phyloP scores from a whole-genome alignment of 2,797 vertebrate genomes.

The Xerus rutilus region DNA sequence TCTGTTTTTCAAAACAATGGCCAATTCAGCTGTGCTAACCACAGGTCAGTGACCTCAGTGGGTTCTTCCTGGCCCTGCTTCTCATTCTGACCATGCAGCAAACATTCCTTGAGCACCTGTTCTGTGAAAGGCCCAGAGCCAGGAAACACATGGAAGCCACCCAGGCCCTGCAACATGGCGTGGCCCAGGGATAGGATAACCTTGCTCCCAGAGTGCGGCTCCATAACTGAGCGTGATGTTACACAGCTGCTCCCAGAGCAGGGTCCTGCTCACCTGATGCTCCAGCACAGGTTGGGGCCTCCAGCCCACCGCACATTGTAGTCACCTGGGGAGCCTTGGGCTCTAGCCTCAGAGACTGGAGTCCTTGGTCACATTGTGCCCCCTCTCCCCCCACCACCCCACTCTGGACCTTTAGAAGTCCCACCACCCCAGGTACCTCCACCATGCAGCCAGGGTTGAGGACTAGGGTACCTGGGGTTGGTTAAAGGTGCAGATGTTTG shows the following conservation, averaged over 20 bases:
- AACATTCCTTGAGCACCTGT: not conserved
- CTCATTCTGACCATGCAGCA: not conserved
- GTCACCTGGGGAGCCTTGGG: not conserved
- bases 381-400: no score
- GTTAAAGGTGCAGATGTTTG: no score
- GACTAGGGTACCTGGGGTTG: not conserved
- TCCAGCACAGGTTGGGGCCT: accelerated
- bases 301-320: accelerated
- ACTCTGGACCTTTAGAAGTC: not conserved
- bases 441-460: not conserved
- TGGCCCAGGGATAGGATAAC: not conserved
- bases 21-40: not conserved
- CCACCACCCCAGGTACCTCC: not conserved
- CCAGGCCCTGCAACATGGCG: no score
- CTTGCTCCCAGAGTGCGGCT: not conserved
- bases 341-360: not conserved
- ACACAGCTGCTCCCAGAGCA: not conserved
- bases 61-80: not conserved
- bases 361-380: no score
- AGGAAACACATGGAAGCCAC: accelerated
- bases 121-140: accelerated
- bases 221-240: accelerated
- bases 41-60: not conserved
- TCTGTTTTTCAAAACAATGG: constrained; percentile 32
- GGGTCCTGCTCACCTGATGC: accelerated